A percentile compares a stretch with the other conserved stretches of the same genome.
Conservation (phyloP, 2,797 vertebrate species). For the Prionace glauca region DNA sequence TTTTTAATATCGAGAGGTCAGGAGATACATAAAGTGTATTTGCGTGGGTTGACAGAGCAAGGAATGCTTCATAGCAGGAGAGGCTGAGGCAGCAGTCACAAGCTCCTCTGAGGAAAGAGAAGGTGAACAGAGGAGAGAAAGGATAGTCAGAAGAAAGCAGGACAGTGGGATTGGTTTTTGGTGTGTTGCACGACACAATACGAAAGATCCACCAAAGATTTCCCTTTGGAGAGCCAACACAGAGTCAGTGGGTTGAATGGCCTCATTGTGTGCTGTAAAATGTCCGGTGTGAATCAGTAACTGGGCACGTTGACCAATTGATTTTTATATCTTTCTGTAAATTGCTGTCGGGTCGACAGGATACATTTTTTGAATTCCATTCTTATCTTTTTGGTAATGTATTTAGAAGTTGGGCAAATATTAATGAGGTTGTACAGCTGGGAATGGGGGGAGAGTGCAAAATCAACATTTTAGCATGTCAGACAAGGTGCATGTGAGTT, state of each 20-base stretch:
- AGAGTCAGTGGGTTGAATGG: background rate
- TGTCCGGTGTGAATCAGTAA: background rate
- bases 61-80: background rate
- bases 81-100: background rate
- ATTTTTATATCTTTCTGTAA: background rate
- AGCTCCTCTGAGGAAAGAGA: background rate
- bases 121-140: background rate
- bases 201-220: too few relatives aligned
- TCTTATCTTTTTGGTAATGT: background rate
- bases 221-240: too few relatives aligned
- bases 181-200: background rate
- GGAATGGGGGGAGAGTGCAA: background rate
- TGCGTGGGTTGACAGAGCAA: background rate
- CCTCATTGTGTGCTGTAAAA: too few relatives aligned
- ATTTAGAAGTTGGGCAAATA: background rate
- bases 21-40: background rate
- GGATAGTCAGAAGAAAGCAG: background rate
- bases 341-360: background rate
- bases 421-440: background rate
- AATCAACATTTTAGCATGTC: background rate
- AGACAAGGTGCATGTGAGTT: background rate
- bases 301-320: background rate
- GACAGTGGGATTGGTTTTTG: background rate
- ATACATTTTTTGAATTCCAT: background rate
- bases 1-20: background rate